A percentile compares a stretch with the other conserved stretches of the same genome.
These are phyloP conservation scores for Clostera curtula DNA, from an alignment of 2,888 invertebrate genomes.

Conservation along the genomic window DNA sequence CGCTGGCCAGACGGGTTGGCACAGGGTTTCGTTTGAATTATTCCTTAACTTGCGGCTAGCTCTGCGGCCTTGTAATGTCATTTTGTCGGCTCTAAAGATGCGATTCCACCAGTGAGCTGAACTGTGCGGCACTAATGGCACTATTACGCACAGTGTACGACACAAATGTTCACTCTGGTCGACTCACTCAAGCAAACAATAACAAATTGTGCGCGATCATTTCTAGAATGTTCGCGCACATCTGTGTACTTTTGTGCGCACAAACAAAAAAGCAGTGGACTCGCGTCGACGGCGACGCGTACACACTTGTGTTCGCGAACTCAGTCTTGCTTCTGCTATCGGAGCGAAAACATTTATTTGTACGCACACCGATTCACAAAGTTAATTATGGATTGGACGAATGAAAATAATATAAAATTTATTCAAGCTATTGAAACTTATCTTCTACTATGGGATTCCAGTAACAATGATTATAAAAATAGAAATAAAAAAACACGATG, in stretches of 20 bases:
- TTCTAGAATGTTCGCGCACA: slow-evolving; percentile 13
- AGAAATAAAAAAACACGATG: slow-evolving; percentile 13
- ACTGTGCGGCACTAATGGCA: slow-evolving; percentile 17
- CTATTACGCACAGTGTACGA: slow-evolving; percentile 14
- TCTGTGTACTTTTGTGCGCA: slow-evolving; percentile 11
- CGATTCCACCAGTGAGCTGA: slow-evolving; percentile 17
- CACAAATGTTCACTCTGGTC: slow-evolving; percentile 14
- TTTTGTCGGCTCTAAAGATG: too few species aligned
- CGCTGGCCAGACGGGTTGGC: too few species aligned
- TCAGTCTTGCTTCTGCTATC: slow-evolving; percentile 17
- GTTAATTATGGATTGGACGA: slow-evolving; percentile 11
- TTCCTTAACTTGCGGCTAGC: too few species aligned
- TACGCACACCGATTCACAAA: slow-evolving; percentile 7
- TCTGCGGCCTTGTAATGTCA: too few species aligned
- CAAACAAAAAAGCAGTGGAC: slow-evolving; percentile 16
- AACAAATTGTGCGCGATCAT: too few species aligned
- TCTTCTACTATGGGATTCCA: slow-evolving; percentile 13
- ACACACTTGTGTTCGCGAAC: slow-evolving; percentile 14
- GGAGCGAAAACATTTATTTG: slow-evolving; percentile 17
- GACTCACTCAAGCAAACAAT: slow-evolving; percentile 12
- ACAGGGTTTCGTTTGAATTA: too few species aligned
- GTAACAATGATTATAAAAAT: slow-evolving; percentile 17
- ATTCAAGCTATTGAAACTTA: slow-evolving; percentile 15
- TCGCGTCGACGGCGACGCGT: slow-evolving; percentile 10
- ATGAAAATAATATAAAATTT: slow-evolving; percentile 13